These are phyloP conservation scores for Drosophila borborema DNA, from an alignment of 2,888 invertebrate species.

Conservation along the genomic window DNA sequence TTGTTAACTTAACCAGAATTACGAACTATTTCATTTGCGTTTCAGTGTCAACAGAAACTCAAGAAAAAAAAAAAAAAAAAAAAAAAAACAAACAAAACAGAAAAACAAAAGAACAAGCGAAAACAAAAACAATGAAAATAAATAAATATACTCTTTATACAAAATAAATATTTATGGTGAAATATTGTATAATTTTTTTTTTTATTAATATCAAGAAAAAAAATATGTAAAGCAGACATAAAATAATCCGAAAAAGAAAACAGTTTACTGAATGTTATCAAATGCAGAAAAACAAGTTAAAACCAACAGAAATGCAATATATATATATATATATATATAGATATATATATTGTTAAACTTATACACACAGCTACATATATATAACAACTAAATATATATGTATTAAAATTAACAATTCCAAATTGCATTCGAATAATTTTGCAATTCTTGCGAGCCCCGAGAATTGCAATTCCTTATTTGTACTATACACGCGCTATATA, in stretches of 20 bases:
- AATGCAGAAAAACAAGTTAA: neutral
- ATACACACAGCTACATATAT: neutral
- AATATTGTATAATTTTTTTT: conserved; percentile 39
- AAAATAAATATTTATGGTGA: conserved; percentile 33
- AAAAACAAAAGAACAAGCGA: neutral
- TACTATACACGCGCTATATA: conserved; percentile 2
- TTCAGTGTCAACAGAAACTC: conserved; percentile 11
- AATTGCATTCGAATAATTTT: conserved; percentile 6
- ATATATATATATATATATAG: neutral
- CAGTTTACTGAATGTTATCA: conserved; percentile 34
- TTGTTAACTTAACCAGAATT: conserved; percentile 27
- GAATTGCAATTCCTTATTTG: conserved; percentile 57
- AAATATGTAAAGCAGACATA: neutral
- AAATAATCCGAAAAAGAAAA: conserved; percentile 6
- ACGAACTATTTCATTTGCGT: conserved; percentile 22
- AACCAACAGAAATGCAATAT: conserved; percentile 1
- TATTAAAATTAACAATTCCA: neutral
- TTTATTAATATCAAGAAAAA: conserved; percentile 20
- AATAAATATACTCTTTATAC: conserved; percentile 18
- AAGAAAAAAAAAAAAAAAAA: neutral
- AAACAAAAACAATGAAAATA: neutral
- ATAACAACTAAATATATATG: neutral
- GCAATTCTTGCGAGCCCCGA: conserved; percentile 75
- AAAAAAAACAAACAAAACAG: neutral
- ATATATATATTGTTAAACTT: conserved; percentile 1